Evolutionary conservation across 2,113 vertebrate genomes (phyloP).

Genomic region (Pelecanoides urinatrix): DNA sequence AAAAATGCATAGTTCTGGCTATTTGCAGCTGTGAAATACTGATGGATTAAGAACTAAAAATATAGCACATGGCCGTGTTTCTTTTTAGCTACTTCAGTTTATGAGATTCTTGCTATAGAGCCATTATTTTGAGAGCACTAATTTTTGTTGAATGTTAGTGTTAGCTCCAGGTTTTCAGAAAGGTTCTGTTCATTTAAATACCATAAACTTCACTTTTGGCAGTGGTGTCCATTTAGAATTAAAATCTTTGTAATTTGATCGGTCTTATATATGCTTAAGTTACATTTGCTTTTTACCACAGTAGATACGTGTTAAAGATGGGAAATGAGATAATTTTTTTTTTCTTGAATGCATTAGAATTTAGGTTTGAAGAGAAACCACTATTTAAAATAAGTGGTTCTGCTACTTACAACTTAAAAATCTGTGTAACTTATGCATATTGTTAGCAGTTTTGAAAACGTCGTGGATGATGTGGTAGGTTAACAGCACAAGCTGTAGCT

Average conservation of each 20-base stretch:
- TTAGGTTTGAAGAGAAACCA: neutral
- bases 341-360: neutral
- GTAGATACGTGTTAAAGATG: neutral
- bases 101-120: neutral
- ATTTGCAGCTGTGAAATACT: slow-evolving; percentile 59
- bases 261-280: neutral
- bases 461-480: neutral
- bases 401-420: neutral
- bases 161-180: neutral
- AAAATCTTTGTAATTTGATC: neutral
- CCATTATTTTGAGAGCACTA: neutral
- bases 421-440: neutral
- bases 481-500: neutral
- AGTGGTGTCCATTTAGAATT: neutral
- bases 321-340: neutral
- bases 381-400: neutral
- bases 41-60: slow-evolving; percentile 62
- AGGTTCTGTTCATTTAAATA: neutral
- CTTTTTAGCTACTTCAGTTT: neutral
- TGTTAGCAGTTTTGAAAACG: neutral
- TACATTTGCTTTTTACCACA: neutral
- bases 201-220: neutral
- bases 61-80: slow-evolving; percentile 26
- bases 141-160: neutral
- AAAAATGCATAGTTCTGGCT: slow-evolving; percentile 57